Conservation (phyloP, 2,113 vertebrate genomes). For the Tyto alba region DNA sequence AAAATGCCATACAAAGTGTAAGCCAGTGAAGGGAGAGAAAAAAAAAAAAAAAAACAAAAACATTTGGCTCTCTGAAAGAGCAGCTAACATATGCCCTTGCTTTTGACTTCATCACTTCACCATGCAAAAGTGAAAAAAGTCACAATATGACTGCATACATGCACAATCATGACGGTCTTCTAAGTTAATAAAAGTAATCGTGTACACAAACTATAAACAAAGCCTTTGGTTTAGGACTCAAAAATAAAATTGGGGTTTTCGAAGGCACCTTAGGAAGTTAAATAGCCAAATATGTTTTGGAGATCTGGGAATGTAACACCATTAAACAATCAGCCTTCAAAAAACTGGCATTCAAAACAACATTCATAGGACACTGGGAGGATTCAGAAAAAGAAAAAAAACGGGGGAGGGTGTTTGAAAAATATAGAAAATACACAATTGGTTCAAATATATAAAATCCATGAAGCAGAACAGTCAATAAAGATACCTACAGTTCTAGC, state of each 20-base stretch:
- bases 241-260: neutral
- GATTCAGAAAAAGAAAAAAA: neutral
- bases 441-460: neutral
- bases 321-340: neutral
- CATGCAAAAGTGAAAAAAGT: neutral
- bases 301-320: neutral
- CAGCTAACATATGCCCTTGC: neutral
- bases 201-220: neutral
- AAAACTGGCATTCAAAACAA: neutral
- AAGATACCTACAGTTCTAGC: neutral
- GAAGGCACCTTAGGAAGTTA: neutral
- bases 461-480: neutral
- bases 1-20: neutral
- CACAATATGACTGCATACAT: neutral
- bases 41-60: accelerated
- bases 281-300: neutral
- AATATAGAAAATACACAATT: neutral
- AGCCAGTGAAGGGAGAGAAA: neutral
- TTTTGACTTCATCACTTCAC: neutral
- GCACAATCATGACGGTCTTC: neutral
- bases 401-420: accelerated
- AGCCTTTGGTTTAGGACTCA: neutral
- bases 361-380: neutral
- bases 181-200: neutral
- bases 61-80: neutral